Evolutionary conservation across 1,140 invertebrate species (phyloP).

Genomic region (Euborellia annulipes): DNA sequence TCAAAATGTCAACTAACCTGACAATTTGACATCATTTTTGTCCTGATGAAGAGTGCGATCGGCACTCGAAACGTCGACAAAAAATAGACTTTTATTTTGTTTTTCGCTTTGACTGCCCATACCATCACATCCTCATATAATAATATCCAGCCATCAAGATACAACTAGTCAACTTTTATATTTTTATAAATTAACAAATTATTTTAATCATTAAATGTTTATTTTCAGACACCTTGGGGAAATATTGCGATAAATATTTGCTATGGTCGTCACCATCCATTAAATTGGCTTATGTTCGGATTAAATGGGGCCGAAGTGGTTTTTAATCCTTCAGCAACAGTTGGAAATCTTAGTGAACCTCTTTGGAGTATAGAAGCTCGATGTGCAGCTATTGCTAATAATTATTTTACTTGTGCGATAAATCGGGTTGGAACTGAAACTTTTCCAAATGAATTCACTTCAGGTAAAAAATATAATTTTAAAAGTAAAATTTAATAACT

Average conservation of each 20-base stretch:
- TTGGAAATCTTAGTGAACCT: conserved; percentile 67
- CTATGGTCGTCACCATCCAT: conserved; percentile 94
- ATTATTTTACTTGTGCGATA: conserved; percentile 85
- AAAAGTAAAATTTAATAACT: no score
- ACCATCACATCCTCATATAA: no score
- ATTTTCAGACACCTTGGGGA: conserved; percentile 52
- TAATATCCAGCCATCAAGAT: no score
- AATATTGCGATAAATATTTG: conserved; percentile 93
- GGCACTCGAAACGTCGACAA: no score
- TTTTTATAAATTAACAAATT: no score
- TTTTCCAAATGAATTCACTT: conserved; percentile 87
- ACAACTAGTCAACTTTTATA: no score
- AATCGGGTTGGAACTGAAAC: conserved; percentile 91
- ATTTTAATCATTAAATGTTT: no score
- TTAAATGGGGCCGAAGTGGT: conserved; percentile 98
- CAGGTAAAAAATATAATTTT: conserved; percentile 32
- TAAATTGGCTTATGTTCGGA: conserved; percentile 95
- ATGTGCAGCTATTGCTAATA: conserved; percentile 93
- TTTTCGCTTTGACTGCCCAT: no score
- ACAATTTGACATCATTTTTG: no score
- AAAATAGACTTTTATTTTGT: no score
- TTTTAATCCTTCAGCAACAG: conserved; percentile 97
- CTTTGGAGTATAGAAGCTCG: conserved; percentile 92
- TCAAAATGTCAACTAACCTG: no score
- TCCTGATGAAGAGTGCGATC: no score